A percentile compares a stretch with the other conserved stretches of the same genome.
These are phyloP conservation scores for Morinoia aosen DNA, from an alignment of 2,888 invertebrate species.

Conservation along the genomic window DNA sequence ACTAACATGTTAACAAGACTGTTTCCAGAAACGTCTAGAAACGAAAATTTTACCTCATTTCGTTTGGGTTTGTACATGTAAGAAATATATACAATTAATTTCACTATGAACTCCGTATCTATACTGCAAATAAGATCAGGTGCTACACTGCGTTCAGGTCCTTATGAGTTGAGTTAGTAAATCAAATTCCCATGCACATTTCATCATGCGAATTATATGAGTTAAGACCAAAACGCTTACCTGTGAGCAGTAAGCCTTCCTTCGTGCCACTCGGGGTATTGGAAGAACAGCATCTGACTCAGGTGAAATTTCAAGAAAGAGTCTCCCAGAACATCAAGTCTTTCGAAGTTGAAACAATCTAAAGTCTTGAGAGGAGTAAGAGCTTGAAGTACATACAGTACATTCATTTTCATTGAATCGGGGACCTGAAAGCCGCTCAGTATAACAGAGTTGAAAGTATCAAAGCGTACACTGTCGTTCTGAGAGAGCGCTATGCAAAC, in stretches of 20 bases:
- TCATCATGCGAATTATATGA: not conserved
- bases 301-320: constrained; percentile 87
- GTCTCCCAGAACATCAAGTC: constrained; percentile 90
- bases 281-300: constrained; percentile 81
- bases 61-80: not conserved
- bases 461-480: constrained; percentile 5
- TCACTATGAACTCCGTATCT: too few relatives aligned
- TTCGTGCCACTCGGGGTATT: constrained; percentile 81
- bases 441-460: constrained; percentile 23
- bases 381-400: constrained; percentile 73
- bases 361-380: constrained; percentile 81
- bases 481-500: not conserved
- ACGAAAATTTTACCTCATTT: not conserved
- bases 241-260: constrained; percentile 85
- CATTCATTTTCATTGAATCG: constrained; percentile 67
- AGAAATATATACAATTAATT: too few relatives aligned
- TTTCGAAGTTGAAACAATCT: constrained; percentile 85
- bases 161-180: not conserved
- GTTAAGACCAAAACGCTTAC: constrained; percentile 70
- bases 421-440: not conserved
- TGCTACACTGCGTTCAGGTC: not conserved
- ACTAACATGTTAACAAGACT: too few relatives aligned
- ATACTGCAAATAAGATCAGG: too few relatives aligned
- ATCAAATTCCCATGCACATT: not conserved
- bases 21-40: not conserved